phyloP scores from a whole-genome alignment of 2,113 vertebrate genomes.

The Pristiophorus japonicus region DNA sequence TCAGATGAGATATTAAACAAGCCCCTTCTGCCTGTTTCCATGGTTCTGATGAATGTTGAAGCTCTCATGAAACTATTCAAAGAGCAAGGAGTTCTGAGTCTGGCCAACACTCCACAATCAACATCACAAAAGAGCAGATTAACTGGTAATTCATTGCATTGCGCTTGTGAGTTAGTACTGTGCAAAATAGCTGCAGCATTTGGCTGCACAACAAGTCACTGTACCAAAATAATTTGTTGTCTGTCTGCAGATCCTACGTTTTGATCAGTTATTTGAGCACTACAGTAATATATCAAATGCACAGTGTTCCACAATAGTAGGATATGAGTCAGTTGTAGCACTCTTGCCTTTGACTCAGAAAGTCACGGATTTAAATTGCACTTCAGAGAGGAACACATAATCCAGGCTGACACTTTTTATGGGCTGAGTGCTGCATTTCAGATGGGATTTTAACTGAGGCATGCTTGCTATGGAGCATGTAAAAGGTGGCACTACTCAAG shows the following conservation, averaged over 20 bases:
- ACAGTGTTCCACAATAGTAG: not conserved
- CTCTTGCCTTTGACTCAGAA: not conserved
- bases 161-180: not conserved
- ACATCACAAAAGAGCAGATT: not conserved
- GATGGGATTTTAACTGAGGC: not conserved
- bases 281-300: not conserved
- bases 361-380: not conserved
- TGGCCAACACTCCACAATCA: not conserved
- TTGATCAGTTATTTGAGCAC: not conserved
- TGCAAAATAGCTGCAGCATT: not conserved
- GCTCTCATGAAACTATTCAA: not conserved
- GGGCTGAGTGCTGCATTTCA: not conserved
- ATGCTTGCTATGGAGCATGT: not conserved
- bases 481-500: not conserved
- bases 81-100: not conserved
- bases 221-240: not conserved
- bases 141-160: not conserved
- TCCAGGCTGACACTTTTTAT: not conserved
- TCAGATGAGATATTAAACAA: no score
- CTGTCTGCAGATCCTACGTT: not conserved
- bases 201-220: not conserved
- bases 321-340: not conserved
- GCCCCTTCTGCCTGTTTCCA: not conserved
- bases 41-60: not conserved
- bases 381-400: not conserved